Conservation (phyloP, 37 sponge, comb jelly and placozoan genomes). For the Mnemiopsis leidyi region DNA sequence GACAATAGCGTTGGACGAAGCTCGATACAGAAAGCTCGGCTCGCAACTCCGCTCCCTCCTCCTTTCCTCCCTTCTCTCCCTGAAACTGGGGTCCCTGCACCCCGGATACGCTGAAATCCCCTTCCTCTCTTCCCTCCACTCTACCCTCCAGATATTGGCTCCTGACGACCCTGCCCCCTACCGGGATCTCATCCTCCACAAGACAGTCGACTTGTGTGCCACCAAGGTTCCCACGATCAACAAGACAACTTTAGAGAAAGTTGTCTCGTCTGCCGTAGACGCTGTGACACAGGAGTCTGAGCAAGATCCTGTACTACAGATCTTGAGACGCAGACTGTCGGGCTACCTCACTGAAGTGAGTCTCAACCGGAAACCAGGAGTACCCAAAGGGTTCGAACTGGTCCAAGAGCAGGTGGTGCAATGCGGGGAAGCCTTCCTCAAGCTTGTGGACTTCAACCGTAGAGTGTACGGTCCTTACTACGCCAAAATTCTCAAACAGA, state of each 20-base stretch:
- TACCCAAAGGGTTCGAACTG: constrained; percentile 30
- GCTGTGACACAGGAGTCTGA: background rate
- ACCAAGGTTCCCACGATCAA: background rate
- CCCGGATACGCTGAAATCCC: background rate
- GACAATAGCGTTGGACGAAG: constrained; percentile 34
- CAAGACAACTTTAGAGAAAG: background rate
- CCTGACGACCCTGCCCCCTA: background rate
- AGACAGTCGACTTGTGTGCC: background rate
- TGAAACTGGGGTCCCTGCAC: constrained; percentile 46
- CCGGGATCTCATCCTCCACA: background rate
- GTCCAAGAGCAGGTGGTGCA: constrained; percentile 7
- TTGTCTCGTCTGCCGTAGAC: background rate
- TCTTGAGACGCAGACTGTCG: background rate
- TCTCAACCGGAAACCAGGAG: constrained; percentile 19
- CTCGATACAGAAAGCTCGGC: background rate
- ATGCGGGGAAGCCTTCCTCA: background rate
- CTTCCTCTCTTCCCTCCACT: constrained; percentile 60
- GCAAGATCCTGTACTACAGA: background rate
- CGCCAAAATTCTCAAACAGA: constrained; percentile 16
- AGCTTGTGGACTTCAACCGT: constrained; percentile 42
- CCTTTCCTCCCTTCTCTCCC: constrained; percentile 39
- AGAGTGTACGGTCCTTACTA: constrained; percentile 45
- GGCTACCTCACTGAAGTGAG: constrained; percentile 36
- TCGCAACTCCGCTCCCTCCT: background rate
- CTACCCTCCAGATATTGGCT: constrained; percentile 52